Percentiles rank a stretch among this genome's conserved stretches.
Evolutionary conservation across 2,888 invertebrate species (phyloP).

Genomic region (Hirtodrosophila histrioides): DNA sequence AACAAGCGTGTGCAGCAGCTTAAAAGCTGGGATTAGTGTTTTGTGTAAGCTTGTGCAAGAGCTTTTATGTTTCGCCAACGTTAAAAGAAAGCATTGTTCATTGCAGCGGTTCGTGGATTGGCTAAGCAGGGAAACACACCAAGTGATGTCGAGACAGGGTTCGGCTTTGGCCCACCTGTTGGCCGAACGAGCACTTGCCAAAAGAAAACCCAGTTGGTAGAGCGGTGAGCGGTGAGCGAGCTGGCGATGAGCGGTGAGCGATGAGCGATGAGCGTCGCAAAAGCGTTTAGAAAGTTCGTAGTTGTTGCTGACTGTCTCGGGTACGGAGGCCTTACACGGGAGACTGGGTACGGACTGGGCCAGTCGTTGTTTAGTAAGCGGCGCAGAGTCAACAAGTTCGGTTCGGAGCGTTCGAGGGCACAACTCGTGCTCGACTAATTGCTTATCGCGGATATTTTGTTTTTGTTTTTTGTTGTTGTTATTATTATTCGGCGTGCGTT

Average conservation of each 20-base stretch:
- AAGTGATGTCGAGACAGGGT: not conserved
- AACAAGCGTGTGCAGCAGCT: not conserved
- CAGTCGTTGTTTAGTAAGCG: constrained; percentile 66
- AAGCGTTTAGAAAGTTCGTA: constrained; percentile 60
- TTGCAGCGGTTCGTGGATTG: constrained; percentile 11
- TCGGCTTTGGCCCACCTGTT: constrained; percentile 35
- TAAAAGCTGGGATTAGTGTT: not conserved
- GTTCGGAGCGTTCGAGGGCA: constrained; percentile 52
- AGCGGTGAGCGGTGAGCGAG: constrained; percentile 31
- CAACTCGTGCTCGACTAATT: constrained; percentile 44
- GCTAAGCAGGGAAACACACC: constrained; percentile 27
- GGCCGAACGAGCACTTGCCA: constrained; percentile 37
- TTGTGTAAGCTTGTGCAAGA: no score
- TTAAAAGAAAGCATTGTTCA: not conserved
- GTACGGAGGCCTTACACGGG: not conserved
- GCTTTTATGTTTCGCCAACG: constrained; percentile 11
- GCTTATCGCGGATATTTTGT: constrained; percentile 47
- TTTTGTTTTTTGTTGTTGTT: constrained; percentile 5
- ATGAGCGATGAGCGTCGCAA: constrained; percentile 44
- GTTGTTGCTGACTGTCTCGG: constrained; percentile 3
- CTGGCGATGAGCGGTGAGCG: constrained; percentile 40
- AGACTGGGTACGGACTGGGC: constrained; percentile 33
- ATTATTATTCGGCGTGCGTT: constrained; percentile 16
- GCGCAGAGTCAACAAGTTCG: constrained; percentile 74
- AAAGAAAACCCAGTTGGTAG: constrained; percentile 37